Percentiles rank a stretch among this genome's conserved stretches.
phyloP scores from a whole-genome alignment of 2,113 vertebrate species.

The Fregetta grallaria region DNA sequence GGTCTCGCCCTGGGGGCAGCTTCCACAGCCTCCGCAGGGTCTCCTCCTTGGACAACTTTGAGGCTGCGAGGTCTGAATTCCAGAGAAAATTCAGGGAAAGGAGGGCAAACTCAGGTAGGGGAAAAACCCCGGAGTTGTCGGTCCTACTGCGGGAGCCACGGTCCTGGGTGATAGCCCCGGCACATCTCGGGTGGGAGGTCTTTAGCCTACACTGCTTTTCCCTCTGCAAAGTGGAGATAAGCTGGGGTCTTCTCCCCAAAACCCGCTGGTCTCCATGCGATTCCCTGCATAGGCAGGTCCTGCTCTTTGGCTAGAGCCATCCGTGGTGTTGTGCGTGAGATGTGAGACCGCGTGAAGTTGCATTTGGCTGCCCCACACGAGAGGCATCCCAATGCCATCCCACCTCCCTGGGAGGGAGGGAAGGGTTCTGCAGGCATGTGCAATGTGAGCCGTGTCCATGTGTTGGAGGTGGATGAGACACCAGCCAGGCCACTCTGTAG shows the following conservation, averaged over 20 bases:
- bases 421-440: background rate
- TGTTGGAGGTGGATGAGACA: background rate
- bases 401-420: background rate
- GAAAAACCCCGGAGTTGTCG: slow-evolving; percentile 28
- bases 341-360: background rate
- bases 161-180: background rate
- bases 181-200: background rate
- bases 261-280: background rate
- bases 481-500: background rate
- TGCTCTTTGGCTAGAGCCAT: background rate
- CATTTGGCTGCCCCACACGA: rapidly evolving
- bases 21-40: slow-evolving; percentile 83
- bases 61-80: slow-evolving; percentile 81
- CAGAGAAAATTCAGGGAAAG: slow-evolving; percentile 75
- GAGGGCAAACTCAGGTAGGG: slow-evolving; percentile 76
- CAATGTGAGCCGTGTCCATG: background rate
- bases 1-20: slow-evolving; percentile 55
- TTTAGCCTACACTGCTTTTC: background rate
- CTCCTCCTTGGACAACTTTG: slow-evolving; percentile 85
- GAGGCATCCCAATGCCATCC: background rate
- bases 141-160: slow-evolving; percentile 3
- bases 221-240: background rate
- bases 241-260: background rate
- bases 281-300: background rate
- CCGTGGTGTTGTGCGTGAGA: background rate